A percentile compares a stretch with the other conserved stretches of the same genome.
phyloP scores from a whole-genome alignment of 2,797 vertebrate genomes.

The Anabas testudineus region DNA sequence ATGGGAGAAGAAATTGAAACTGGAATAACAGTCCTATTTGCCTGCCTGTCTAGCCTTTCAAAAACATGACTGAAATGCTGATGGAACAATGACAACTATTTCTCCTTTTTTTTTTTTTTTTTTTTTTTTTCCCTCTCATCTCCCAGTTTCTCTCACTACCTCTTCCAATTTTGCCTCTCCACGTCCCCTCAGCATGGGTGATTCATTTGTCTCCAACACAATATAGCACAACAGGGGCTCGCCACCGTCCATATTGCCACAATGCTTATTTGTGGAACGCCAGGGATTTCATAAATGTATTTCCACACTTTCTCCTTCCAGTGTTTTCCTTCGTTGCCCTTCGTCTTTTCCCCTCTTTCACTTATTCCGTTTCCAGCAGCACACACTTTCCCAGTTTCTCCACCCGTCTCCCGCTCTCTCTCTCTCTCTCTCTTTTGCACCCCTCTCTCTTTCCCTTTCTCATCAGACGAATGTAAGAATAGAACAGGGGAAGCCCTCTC shows the following conservation, averaged over 20 bases:
- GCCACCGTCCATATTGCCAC: conserved; percentile 76
- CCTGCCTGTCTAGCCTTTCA: conserved; percentile 76
- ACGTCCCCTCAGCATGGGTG: conserved; percentile 80
- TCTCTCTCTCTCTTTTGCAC: conserved; percentile 47
- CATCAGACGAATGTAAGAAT: conserved; percentile 86
- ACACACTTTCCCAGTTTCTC: conserved; percentile 39
- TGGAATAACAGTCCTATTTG: conserved; percentile 76
- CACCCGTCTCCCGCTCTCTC: conserved; percentile 30
- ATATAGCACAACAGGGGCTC: conserved; percentile 76
- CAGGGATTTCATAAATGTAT: conserved; percentile 77
- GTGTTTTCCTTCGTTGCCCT: conserved; percentile 62
- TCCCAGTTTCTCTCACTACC: conserved; percentile 70
- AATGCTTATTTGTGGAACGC: conserved; percentile 78
- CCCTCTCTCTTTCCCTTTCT: conserved; percentile 62
- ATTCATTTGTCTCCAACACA: conserved; percentile 83
- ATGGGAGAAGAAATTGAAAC: conserved; percentile 72
- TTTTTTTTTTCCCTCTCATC: conserved; percentile 61
- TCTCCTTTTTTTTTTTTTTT: conserved; percentile 52
- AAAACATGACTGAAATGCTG: conserved; percentile 74
- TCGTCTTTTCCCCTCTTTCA: conserved; percentile 53
- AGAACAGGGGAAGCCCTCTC: conserved; percentile 89
- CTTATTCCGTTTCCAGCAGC: conserved; percentile 55
- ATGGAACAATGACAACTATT: conserved; percentile 81
- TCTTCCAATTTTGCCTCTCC: conserved; percentile 76
- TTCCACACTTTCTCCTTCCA: conserved; percentile 68